Percentiles rank a stretch among this genome's conserved stretches.
Conservation (phyloP, 2,888 invertebrate genomes). For the Epinotia bilunana region DNA sequence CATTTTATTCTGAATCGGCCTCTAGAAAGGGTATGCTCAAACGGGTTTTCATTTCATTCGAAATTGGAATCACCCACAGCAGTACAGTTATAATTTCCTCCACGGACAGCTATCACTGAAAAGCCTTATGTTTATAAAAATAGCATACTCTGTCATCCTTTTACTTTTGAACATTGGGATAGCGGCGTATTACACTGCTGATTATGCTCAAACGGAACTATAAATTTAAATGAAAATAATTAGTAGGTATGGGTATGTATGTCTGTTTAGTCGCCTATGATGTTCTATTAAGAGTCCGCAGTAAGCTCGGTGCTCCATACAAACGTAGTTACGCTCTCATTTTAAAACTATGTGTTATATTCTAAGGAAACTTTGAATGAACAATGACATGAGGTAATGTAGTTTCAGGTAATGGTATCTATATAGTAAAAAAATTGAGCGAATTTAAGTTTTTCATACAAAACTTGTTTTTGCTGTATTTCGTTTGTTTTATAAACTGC, state of each 20-base stretch:
- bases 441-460: too few species aligned
- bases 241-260: not conserved
- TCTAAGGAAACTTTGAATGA: too few species aligned
- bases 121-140: conserved; percentile 5
- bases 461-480: too few species aligned
- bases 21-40: conserved; percentile 36
- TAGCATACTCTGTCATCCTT: not conserved
- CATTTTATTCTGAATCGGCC: conserved; percentile 23
- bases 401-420: too few species aligned
- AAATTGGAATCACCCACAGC: conserved; percentile 15
- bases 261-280: too few species aligned
- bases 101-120: not conserved
- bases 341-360: too few species aligned
- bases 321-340: too few species aligned
- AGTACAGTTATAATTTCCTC: conserved; percentile 36
- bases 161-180: not conserved
- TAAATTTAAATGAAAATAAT: conserved; percentile 16
- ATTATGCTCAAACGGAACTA: conserved; percentile 16
- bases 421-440: too few species aligned
- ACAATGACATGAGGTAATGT: too few species aligned
- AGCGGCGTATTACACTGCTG: conserved; percentile 10
- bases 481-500: too few species aligned
- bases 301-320: too few species aligned
- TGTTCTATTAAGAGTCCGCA: too few species aligned
- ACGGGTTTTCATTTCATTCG: conserved; percentile 28